These are phyloP conservation scores for Thunnus thynnus DNA, from an alignment of 2,113 vertebrate species.

Conservation along the genomic window DNA sequence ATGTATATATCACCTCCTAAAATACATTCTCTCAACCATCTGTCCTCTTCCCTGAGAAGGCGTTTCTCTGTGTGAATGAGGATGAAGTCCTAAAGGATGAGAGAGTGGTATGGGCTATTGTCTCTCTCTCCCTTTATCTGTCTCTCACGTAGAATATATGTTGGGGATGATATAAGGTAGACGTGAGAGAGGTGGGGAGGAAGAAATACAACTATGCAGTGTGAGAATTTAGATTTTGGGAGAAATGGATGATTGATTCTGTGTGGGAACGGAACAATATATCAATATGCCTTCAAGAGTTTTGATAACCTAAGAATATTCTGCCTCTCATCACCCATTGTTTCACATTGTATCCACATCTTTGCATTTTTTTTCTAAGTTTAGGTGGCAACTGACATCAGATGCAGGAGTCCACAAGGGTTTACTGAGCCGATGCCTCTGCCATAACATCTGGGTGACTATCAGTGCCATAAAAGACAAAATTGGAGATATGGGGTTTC, in stretches of 20 bases:
- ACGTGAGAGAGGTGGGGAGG: too few relatives aligned
- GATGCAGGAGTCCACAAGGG: conserved; percentile 12
- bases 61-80: background rate
- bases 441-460: background rate
- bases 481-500: conserved; percentile 22
- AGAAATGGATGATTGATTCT: background rate
- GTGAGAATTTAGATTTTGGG: background rate
- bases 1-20: background rate
- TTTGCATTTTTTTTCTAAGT: background rate
- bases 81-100: background rate
- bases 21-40: background rate
- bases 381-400: background rate
- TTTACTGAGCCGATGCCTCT: conserved; percentile 9
- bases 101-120: background rate
- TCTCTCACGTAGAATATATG: background rate
- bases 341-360: too few relatives aligned
- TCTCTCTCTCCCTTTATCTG: background rate
- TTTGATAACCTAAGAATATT: background rate
- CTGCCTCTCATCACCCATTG: too few relatives aligned
- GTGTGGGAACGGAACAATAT: background rate
- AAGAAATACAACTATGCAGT: too few relatives aligned
- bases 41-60: too few relatives aligned
- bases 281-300: background rate
- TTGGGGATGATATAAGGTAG: background rate
- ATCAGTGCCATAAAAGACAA: conserved; percentile 25